Evolutionary conservation across 2,113 vertebrate genomes (phyloP).

Genomic region (Pristiophorus japonicus): DNA sequence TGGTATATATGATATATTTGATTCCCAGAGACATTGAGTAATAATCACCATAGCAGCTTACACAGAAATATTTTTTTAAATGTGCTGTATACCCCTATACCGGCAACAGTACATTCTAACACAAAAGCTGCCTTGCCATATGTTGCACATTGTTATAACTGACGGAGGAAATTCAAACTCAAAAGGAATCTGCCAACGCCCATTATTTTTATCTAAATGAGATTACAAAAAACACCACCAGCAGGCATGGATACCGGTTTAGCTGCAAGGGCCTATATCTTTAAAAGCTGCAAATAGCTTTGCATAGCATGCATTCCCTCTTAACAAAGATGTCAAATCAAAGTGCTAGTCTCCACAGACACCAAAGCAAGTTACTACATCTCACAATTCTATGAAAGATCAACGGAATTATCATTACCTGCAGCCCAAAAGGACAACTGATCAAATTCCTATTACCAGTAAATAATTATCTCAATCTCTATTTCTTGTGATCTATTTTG

Average conservation of each 20-base stretch:
- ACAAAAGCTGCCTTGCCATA: neutral
- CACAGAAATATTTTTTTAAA: neutral
- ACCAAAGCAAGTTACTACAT: neutral
- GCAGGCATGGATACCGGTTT: neutral
- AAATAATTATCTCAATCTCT: neutral
- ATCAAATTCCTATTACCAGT: neutral
- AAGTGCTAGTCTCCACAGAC: neutral
- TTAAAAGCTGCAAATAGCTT: neutral
- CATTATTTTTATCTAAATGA: neutral
- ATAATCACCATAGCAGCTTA: neutral
- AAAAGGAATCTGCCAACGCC: slow-evolving; percentile 20
- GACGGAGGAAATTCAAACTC: neutral
- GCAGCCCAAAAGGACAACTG: neutral
- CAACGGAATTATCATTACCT: neutral
- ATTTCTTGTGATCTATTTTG: slow-evolving; percentile 4
- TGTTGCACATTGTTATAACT: neutral
- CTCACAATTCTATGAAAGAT: neutral
- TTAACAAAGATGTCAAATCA: neutral
- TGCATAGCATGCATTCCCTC: neutral
- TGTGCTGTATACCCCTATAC: neutral
- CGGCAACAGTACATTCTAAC: neutral
- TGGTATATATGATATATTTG: neutral
- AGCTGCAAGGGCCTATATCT: neutral
- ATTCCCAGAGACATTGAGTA: neutral
- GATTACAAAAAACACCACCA: neutral